Percentiles rank a stretch among this genome's conserved stretches.
phyloP scores from a whole-genome alignment of 2,888 invertebrate genomes.

The Synergus itoensis region DNA sequence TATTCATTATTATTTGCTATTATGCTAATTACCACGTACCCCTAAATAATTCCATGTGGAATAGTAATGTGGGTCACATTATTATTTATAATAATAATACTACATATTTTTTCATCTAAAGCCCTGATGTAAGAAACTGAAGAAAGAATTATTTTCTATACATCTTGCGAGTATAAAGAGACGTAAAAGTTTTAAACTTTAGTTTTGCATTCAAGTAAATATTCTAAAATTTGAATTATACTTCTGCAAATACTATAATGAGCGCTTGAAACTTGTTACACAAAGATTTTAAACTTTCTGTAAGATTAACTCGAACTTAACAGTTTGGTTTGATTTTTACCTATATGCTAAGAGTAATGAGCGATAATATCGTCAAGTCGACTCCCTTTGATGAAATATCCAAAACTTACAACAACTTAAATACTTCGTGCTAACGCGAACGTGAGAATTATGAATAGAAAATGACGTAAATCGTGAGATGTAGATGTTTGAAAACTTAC shows the following conservation, averaged over 20 bases:
- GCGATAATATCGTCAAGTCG: not conserved
- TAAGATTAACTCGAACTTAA: not conserved
- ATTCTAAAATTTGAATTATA: constrained; percentile 7
- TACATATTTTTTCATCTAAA: too few species aligned
- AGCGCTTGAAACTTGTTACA: not conserved
- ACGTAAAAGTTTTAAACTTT: constrained; percentile 2
- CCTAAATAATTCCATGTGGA: too few species aligned
- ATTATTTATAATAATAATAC: too few species aligned
- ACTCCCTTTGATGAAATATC: not conserved
- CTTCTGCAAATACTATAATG: not conserved
- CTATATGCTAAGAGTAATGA: not conserved
- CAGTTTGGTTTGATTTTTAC: constrained; percentile 15
- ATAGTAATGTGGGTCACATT: too few species aligned
- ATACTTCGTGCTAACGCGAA: constrained; percentile 4
- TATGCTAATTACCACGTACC: too few species aligned
- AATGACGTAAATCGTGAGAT: constrained; percentile 5
- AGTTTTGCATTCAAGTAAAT: not conserved
- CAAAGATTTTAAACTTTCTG: not conserved
- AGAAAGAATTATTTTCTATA: not conserved
- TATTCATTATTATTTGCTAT: too few species aligned
- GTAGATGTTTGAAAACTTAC: constrained; percentile 46
- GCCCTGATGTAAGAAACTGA: too few species aligned
- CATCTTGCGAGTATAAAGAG: not conserved
- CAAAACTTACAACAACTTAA: constrained; percentile 6
- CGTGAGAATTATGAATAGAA: constrained; percentile 15